phyloP scores from a whole-genome alignment of 2,113 vertebrate genomes.

The Rhadina sibilatrix region DNA sequence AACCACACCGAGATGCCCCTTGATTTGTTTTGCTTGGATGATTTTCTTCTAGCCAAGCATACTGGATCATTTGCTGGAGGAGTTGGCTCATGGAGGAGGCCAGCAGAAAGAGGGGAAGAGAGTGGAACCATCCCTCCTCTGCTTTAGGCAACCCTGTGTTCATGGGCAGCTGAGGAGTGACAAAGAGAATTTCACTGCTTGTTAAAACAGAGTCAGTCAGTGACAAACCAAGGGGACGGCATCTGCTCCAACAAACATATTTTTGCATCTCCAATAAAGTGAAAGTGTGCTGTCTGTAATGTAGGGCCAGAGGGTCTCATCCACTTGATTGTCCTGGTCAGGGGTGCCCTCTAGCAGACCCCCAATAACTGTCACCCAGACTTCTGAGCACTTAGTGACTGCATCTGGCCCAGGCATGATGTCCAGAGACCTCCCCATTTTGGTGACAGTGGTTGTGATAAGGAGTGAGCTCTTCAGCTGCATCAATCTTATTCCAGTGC shows the following conservation, averaged over 20 bases:
- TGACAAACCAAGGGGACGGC: not conserved
- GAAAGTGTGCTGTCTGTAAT: not conserved
- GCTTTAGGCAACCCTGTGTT: not conserved
- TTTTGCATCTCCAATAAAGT: not conserved
- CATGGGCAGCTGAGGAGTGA: not conserved
- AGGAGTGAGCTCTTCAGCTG: not conserved
- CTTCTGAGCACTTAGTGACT: not conserved
- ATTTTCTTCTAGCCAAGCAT: not conserved
- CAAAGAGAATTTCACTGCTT: not conserved
- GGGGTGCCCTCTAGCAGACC: not conserved
- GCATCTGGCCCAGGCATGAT: not conserved
- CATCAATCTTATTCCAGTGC: not conserved
- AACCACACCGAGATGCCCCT: rapidly evolving
- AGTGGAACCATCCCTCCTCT: not conserved
- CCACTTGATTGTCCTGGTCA: not conserved
- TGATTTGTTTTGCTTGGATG: not conserved
- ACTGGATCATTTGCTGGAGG: rapidly evolving
- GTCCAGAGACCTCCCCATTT: not conserved
- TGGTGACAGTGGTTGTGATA: not conserved
- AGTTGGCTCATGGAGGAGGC: not conserved
- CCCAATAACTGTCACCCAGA: not conserved
- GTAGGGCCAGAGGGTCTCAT: not conserved
- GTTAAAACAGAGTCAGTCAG: not conserved
- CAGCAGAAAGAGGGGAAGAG: not conserved
- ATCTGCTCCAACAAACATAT: not conserved